Percentiles rank a stretch among this genome's conserved stretches.
Conservation (phyloP, 2,888 invertebrate species). For the Drosophila subsilvestris region DNA sequence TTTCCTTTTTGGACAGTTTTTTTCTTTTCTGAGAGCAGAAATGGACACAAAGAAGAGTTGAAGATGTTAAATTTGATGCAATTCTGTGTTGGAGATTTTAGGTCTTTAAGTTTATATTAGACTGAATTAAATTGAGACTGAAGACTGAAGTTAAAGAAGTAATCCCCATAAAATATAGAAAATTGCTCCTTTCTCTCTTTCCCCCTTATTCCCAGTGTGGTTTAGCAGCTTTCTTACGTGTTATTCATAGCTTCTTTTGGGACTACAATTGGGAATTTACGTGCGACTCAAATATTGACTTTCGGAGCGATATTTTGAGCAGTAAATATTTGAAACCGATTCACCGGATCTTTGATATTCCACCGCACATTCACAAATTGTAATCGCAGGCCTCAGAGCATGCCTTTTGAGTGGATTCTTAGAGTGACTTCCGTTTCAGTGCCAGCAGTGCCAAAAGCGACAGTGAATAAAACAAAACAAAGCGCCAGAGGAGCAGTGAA, state of each 20-base stretch:
- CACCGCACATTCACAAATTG: too few species aligned
- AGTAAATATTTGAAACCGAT: not conserved
- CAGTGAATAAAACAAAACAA: not conserved
- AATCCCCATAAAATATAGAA: too few species aligned
- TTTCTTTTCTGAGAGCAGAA: not conserved
- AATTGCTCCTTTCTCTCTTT: not conserved
- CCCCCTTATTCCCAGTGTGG: not conserved
- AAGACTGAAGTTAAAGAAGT: too few species aligned
- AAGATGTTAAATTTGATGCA: not conserved
- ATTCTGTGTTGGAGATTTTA: not conserved
- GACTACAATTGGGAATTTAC: too few species aligned
- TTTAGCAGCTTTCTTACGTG: not conserved
- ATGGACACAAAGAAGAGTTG: not conserved
- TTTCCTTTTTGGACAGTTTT: conserved; percentile 1
- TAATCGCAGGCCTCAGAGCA: not conserved
- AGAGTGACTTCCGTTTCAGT: not conserved
- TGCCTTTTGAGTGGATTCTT: not conserved
- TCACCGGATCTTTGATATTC: not conserved
- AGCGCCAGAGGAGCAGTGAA: not conserved
- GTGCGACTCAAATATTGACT: too few species aligned
- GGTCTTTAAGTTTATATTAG: not conserved
- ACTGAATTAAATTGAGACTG: too few species aligned
- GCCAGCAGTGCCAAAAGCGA: not conserved
- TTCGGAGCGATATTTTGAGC: too few species aligned
- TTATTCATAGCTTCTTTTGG: too few species aligned